phyloP scores from a whole-genome alignment of 2,888 invertebrate species.

The Napeogenes inachia region DNA sequence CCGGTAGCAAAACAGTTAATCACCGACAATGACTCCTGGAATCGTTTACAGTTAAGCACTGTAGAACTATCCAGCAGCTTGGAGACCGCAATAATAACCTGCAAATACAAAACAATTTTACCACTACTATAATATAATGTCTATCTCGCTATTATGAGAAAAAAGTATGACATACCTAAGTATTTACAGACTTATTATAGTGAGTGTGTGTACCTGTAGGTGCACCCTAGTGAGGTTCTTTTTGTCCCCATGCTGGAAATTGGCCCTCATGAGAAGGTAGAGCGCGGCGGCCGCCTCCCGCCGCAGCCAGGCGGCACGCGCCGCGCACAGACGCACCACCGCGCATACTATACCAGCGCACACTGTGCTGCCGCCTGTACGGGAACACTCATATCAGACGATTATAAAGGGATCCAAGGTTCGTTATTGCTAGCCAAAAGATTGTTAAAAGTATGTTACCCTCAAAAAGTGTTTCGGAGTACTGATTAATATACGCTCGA shows the following conservation, averaged over 20 bases:
- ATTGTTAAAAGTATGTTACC: slow-evolving; percentile 60
- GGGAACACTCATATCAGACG: not conserved
- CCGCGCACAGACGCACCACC: slow-evolving; percentile 89
- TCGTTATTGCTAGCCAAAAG: too few relatives aligned
- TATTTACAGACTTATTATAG: not conserved
- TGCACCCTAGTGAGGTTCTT: slow-evolving; percentile 93
- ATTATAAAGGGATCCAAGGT: not conserved
- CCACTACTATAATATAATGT: too few relatives aligned
- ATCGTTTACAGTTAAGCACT: slow-evolving; percentile 94
- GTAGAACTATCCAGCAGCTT: slow-evolving; percentile 93
- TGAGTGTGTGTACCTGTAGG: slow-evolving; percentile 80
- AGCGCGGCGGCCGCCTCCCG: slow-evolving; percentile 95
- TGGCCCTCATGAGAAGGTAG: slow-evolving; percentile 94
- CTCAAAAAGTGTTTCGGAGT: slow-evolving; percentile 89
- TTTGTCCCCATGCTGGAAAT: slow-evolving; percentile 91
- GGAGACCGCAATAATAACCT: slow-evolving; percentile 97
- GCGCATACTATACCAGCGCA: slow-evolving; percentile 90
- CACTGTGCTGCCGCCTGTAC: slow-evolving; percentile 83
- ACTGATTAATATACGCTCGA: slow-evolving; percentile 94
- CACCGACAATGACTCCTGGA: slow-evolving; percentile 94
- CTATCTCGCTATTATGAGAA: too few relatives aligned
- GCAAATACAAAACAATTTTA: slow-evolving; percentile 4
- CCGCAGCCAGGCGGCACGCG: slow-evolving; percentile 88
- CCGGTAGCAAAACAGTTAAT: slow-evolving; percentile 95
- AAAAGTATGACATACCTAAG: not conserved